Evolutionary conservation across 2,888 invertebrate species (phyloP).

Genomic region (Oligia fasciuncula): DNA sequence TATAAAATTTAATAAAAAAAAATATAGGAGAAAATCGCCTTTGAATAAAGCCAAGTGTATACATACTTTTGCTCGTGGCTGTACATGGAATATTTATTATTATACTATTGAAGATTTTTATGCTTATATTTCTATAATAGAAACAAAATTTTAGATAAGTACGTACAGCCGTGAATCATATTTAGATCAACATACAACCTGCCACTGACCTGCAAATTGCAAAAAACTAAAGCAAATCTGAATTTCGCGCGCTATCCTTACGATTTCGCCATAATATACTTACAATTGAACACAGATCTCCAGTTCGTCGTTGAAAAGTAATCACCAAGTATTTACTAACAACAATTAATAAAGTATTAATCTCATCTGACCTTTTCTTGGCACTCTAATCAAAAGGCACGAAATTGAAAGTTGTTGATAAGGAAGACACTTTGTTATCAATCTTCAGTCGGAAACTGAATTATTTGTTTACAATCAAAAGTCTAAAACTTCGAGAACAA

Average conservation of each 20-base stretch:
- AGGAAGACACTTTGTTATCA: constrained; percentile 36
- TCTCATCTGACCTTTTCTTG: constrained; percentile 27
- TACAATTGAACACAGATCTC: background rate
- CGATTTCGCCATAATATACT: background rate
- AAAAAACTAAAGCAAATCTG: background rate
- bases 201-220: background rate
- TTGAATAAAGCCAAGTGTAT: too few relatives aligned
- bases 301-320: background rate
- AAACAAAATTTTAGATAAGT: too few relatives aligned
- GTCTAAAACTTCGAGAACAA: constrained; percentile 17
- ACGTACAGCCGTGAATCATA: too few relatives aligned
- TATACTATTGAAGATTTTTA: too few relatives aligned
- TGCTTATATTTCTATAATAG: too few relatives aligned
- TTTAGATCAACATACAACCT: background rate
- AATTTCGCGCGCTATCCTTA: background rate
- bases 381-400: constrained; percentile 20
- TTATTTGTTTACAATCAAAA: constrained; percentile 48
- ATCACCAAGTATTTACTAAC: constrained; percentile 2
- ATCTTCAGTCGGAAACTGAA: constrained; percentile 27
- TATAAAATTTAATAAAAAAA: too few relatives aligned
- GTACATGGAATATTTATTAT: too few relatives aligned
- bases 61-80: too few relatives aligned
- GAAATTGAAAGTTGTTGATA: constrained; percentile 43
- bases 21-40: too few relatives aligned
- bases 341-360: constrained; percentile 23